phyloP scores from a whole-genome alignment of 2,113 vertebrate species.

The Dromaius novaehollandiae region DNA sequence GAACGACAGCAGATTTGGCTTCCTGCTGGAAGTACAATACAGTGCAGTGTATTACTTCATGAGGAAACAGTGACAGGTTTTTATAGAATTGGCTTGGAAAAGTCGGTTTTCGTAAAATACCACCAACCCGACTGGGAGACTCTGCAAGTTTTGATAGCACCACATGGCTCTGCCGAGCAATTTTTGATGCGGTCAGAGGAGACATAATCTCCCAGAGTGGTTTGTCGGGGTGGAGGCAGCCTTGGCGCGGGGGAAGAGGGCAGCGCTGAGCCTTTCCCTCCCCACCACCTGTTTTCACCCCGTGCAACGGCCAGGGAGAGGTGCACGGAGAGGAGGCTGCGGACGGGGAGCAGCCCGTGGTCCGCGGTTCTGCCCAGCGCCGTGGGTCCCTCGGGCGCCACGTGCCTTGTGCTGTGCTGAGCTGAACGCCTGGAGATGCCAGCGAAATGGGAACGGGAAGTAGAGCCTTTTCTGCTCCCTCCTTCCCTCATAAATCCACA shows the following conservation, averaged over 20 bases:
- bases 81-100: not conserved
- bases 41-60: not conserved
- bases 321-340: not conserved
- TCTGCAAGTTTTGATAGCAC: not conserved
- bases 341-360: not conserved
- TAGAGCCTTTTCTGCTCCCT: constrained; percentile 7
- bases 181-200: not conserved
- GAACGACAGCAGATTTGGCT: not conserved
- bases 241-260: not conserved
- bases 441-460: not conserved
- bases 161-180: fast-evolving
- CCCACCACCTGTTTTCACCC: not conserved
- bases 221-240: not conserved
- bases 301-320: not conserved
- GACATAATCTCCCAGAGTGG: not conserved
- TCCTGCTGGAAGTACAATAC: not conserved
- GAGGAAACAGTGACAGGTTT: not conserved
- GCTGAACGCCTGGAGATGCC: not conserved
- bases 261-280: not conserved
- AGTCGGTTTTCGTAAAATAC: not conserved
- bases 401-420: fast-evolving
- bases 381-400: fast-evolving
- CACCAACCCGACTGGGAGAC: not conserved
- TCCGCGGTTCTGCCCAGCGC: not conserved
- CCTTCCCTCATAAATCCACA: constrained; percentile 44